Conservation (phyloP, 2,888 invertebrate species). For the Euproctis similis region DNA sequence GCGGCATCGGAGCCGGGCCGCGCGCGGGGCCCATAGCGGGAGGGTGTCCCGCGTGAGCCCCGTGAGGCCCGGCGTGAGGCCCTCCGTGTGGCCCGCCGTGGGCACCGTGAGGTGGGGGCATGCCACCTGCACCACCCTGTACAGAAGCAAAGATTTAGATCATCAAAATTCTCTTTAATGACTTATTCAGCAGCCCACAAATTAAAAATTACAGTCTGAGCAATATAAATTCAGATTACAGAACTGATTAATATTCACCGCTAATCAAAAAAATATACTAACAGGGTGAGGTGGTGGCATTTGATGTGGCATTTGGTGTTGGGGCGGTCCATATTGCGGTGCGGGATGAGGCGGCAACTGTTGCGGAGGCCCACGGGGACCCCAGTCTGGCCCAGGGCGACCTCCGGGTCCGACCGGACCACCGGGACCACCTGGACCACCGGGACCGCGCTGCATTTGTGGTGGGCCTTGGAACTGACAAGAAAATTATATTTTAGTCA, state of each 20-base stretch:
- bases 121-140: constrained; percentile 43
- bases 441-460: constrained; percentile 47
- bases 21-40: constrained; percentile 51
- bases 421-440: constrained; percentile 37
- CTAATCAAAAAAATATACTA: constrained; percentile 12
- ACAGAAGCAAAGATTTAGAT: no score
- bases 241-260: no score
- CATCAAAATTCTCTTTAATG: no score
- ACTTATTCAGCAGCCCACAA: no score
- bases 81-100: constrained; percentile 41
- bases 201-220: no score
- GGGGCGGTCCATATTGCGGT: constrained; percentile 64
- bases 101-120: constrained; percentile 49
- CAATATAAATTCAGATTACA: no score
- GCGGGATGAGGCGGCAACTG: constrained; percentile 59
- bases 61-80: constrained; percentile 45
- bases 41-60: constrained; percentile 26
- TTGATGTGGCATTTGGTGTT: constrained; percentile 64
- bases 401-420: constrained; percentile 50
- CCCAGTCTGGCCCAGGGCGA: constrained; percentile 58
- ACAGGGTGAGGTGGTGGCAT: constrained; percentile 65
- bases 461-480: constrained; percentile 59
- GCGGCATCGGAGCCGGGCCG: constrained; percentile 56
- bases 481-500: no score
- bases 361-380: constrained; percentile 50